Conservation (phyloP, 2,113 vertebrate species). For the Proterorhinus semilunaris region DNA sequence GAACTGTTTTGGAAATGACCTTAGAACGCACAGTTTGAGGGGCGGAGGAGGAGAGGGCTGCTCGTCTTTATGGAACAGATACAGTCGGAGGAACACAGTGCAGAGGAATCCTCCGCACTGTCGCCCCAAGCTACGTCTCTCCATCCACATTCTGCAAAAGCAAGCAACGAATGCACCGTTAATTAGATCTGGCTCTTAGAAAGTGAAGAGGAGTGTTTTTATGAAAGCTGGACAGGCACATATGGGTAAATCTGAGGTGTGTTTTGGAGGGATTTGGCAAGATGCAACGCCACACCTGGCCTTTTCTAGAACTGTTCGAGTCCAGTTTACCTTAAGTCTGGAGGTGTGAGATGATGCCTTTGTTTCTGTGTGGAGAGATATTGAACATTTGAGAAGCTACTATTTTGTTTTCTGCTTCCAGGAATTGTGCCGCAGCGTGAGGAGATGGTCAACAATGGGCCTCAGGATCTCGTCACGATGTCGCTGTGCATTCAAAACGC, state of each 20-base stretch:
- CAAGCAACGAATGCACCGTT: conserved; percentile 15
- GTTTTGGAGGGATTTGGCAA: background rate
- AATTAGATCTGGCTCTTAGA: conserved; percentile 27
- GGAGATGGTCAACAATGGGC: too few species aligned
- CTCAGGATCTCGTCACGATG: too few species aligned
- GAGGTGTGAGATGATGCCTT: background rate
- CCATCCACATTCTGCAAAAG: conserved; percentile 22
- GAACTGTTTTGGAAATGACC: too few species aligned
- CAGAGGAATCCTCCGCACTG: conserved; percentile 50
- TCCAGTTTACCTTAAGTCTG: background rate
- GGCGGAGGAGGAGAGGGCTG: background rate
- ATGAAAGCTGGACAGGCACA: background rate
- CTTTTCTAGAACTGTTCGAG: background rate
- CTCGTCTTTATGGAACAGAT: conserved; percentile 28
- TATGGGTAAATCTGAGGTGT: background rate
- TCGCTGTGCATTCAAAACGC: too few species aligned
- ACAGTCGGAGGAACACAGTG: conserved; percentile 35
- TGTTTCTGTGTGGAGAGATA: background rate
- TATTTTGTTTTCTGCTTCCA: too few species aligned
- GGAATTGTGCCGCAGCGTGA: too few species aligned
- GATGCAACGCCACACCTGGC: background rate
- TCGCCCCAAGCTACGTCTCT: conserved; percentile 38
- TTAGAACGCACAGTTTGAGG: too few species aligned
- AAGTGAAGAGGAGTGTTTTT: background rate
- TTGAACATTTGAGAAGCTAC: too few species aligned